phyloP scores from a whole-genome alignment of 2,797 vertebrate species.

The Pseudomugil gertrudae region DNA sequence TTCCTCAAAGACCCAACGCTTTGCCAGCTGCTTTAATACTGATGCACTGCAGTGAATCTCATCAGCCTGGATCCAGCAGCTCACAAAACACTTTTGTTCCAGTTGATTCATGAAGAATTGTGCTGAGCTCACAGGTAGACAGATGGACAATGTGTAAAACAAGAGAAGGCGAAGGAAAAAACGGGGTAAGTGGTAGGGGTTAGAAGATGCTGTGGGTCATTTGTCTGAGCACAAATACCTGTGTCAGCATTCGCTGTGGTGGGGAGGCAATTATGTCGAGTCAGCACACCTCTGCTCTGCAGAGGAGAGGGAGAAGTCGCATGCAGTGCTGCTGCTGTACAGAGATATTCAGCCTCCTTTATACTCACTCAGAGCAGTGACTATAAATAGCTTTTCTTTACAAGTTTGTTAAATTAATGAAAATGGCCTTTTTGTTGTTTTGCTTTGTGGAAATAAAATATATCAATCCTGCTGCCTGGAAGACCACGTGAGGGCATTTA shows the following conservation, averaged over 20 bases:
- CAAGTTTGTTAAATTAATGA: too few relatives aligned
- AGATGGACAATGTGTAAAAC: not conserved
- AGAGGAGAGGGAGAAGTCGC: slow-evolving; percentile 39
- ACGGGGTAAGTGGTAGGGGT: not conserved
- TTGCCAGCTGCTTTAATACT: not conserved
- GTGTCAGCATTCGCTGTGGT: slow-evolving; percentile 64
- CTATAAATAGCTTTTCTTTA: not conserved
- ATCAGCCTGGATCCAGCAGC: not conserved
- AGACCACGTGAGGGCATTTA: too few relatives aligned
- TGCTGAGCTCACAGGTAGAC: not conserved
- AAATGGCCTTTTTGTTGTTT: too few relatives aligned
- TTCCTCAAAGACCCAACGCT: not conserved
- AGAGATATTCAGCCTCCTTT: slow-evolving; percentile 2
- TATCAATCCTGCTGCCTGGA: too few relatives aligned
- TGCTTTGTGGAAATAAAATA: too few relatives aligned
- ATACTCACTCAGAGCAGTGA: not conserved
- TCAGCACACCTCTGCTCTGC: slow-evolving; percentile 62
- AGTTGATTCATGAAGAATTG: not conserved
- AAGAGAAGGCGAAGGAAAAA: not conserved
- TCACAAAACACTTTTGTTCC: not conserved
- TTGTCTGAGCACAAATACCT: slow-evolving; percentile 60
- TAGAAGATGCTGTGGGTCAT: slow-evolving; percentile 46
- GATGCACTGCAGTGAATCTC: not conserved
- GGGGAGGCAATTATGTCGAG: slow-evolving; percentile 60
- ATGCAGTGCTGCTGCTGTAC: slow-evolving; percentile 23